Base-by-base conservation (phyloP, 2,113 vertebrate species). In the Antennarius striatus region DNA sequence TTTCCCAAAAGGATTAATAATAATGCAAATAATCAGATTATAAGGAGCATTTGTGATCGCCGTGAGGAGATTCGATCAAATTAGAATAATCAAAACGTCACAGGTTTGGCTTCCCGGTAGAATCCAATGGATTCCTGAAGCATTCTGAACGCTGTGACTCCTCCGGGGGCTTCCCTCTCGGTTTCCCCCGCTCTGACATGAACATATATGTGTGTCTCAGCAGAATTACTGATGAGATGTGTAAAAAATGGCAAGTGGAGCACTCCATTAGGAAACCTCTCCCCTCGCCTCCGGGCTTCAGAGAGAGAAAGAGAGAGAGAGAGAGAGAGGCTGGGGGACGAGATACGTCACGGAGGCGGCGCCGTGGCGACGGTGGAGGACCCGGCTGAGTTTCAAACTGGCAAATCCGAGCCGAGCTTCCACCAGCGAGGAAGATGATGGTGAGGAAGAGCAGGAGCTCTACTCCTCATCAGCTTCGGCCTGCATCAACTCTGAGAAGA, bases 201-300 rank as follows among this genome's bases (percentile, higher is more conserved):
- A 74, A 79, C 74, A 79, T 69, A 66, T 65, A 68, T 69, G 68
- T 58, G 65, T 76, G 74, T 71, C 66, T 79, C 65, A 40, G 50
- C 30, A 50, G 73, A 56, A 74, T 72, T 71, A 80, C 68, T 69
- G 79, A 84, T 69, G 79, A 74, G 63, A 84, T 82, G 81, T 82
- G 65, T 82, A 71, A 82, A 84, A 74, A 82, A 84, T 75, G 65
- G 79, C 77, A 80, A 80, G 77, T 73, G 74, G 65, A 79, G 78
- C 81, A 68, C 69, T 73, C 73, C 77, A 77, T 80, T 79, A 78
- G 58, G 60, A 64, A 9, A 4, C 28, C 58, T 10, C 17, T 49
- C 58, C 56, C 2, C 43, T 62, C 40, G 49, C 73, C 73, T 67
- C 56, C 65, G 60, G 75, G 71, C 80, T 50, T 77, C 32, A 36